Evolutionary conservation across 2,113 vertebrate genomes (phyloP), one percentile per base, ranked within the genome.

Genomic region (Asarcornis scutulata): DNA sequence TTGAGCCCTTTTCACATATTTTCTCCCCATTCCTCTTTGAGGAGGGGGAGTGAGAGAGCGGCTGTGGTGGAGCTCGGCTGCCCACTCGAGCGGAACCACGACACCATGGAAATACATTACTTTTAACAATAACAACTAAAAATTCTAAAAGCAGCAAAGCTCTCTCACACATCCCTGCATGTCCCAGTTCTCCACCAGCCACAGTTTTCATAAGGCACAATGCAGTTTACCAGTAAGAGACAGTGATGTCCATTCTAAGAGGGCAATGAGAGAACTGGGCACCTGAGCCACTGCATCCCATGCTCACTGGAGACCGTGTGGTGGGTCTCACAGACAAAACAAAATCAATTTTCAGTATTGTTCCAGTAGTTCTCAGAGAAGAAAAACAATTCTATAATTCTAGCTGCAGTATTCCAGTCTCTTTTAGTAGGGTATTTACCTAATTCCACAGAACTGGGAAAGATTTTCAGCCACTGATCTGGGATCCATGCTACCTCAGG

Each of bases 101-200:
- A n/a, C n/a, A n/a, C n/a, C n/a, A 36, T 64, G 53, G 76, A 90
- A 90, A 72, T 88, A 7, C 23, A 81, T 81, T 86, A n/a, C 12
- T 94, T 88, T 63, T 40, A 86, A 73, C 31, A 63, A 77, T 90
- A 93, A 74, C 75, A 60, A 92, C 36, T 13, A 60, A 64, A 81
- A 67, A 3, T 53, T 67, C 34, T 42, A 75, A 89, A 86, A 60
- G 17, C 64, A 71, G 25, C 50, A 59, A 93, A 75, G 5, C 36
- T 11, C 27, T 63, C 31, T 63, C 27, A 42, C 60, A 63, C 31
- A 71, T 36, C 25, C 18, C 5, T 50, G 7, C 14, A 7, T 15
- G 16, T 55, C 31, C 31, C 52, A 34, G 17, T 78, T 94, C 59
- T 81, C 68, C 68, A 67, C 6, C 36, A 71, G 40, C 13, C n/a